These are phyloP conservation scores for Sinocyclocheilus grahami DNA, from an alignment of 2,113 vertebrate species.

Conservation along the genomic window DNA sequence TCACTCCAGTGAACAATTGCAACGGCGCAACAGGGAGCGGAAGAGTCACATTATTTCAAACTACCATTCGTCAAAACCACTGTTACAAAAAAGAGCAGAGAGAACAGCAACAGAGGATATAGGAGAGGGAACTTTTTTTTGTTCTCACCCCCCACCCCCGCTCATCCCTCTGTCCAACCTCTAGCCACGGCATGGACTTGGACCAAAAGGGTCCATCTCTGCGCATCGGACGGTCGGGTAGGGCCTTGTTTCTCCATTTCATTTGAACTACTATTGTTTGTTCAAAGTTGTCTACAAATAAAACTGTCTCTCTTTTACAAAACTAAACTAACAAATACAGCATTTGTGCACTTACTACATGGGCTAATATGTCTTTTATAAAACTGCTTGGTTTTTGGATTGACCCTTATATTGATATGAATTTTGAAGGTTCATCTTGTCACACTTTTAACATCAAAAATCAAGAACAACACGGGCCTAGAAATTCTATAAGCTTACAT, in stretches of 20 bases:
- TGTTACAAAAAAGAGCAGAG: constrained; percentile 66
- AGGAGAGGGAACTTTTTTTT: constrained; percentile 55
- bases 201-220: constrained; percentile 83
- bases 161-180: constrained; percentile 64
- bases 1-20: constrained; percentile 99
- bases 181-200: constrained; percentile 85
- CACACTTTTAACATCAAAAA: background rate
- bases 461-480: background rate
- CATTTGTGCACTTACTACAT: background rate
- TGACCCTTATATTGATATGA: background rate
- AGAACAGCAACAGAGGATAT: constrained; percentile 43
- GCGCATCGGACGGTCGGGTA: constrained; percentile 92
- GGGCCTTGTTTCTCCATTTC: constrained; percentile 62
- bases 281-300: constrained; percentile 17
- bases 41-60: constrained; percentile 97
- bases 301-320: background rate
- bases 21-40: constrained; percentile 95
- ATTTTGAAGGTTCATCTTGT: background rate
- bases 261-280: background rate
- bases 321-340: background rate
- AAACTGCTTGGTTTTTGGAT: background rate
- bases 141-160: constrained; percentile 56
- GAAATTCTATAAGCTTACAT: background rate
- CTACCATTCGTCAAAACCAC: constrained; percentile 82
- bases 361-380: background rate